A percentile compares a stretch with the other conserved stretches of the same genome.
These are phyloP conservation scores for Morone saxatilis DNA, from an alignment of 2,113 vertebrate species.

Conservation along the genomic window DNA sequence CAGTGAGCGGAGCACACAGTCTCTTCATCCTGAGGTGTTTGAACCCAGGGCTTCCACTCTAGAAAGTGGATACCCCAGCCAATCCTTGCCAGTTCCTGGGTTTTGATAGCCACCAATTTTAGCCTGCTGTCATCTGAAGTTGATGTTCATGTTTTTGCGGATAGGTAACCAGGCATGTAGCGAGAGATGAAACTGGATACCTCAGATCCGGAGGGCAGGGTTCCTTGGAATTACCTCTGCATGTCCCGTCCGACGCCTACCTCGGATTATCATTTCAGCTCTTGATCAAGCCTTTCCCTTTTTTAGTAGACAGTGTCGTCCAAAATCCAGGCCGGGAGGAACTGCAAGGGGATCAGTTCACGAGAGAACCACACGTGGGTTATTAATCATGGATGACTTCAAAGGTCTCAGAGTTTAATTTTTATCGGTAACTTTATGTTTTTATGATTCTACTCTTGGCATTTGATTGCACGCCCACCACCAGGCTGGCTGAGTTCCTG, in stretches of 20 bases:
- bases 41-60: slow-evolving; percentile 65
- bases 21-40: slow-evolving; percentile 43
- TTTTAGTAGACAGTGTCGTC: slow-evolving; percentile 75
- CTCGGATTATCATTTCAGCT: slow-evolving; percentile 76
- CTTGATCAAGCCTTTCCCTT: slow-evolving; percentile 80
- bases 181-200: slow-evolving; percentile 75
- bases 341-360: slow-evolving; percentile 61
- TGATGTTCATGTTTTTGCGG: slow-evolving; percentile 82
- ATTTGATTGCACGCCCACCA: slow-evolving; percentile 14
- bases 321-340: slow-evolving; percentile 33
- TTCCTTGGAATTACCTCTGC: slow-evolving; percentile 76
- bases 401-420: slow-evolving; percentile 46
- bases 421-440: slow-evolving; percentile 51
- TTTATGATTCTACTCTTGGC: slow-evolving; percentile 21
- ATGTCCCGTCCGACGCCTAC: slow-evolving; percentile 47
- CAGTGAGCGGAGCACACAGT: slow-evolving; percentile 21
- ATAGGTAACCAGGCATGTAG: slow-evolving; percentile 71
- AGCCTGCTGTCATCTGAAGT: slow-evolving; percentile 82
- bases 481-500: not conserved
- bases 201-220: slow-evolving; percentile 74
- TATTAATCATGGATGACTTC: slow-evolving; percentile 69
- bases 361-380: slow-evolving; percentile 54
- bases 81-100: slow-evolving; percentile 68
- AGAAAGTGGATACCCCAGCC: slow-evolving; percentile 72
- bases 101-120: slow-evolving; percentile 84